Base-by-base conservation (phyloP, 2,797 vertebrate genomes). In the Rallus crepitans region DNA sequence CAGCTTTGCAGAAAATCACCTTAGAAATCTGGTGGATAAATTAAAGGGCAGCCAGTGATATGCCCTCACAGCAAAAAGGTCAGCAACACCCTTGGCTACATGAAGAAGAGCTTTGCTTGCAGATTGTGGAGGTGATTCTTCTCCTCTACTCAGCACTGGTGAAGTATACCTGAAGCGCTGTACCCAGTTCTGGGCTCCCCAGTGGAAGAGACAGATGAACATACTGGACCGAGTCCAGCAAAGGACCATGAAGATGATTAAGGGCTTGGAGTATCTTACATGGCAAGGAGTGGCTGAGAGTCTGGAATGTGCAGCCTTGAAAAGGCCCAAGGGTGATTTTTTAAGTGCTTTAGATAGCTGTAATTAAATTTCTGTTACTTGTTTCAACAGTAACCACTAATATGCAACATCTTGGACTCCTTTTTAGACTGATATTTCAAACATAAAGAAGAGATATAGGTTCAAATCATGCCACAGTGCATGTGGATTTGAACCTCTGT, bases 321-420 rank as follows among this genome's bases (percentile, higher is more conserved):
- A 60, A 47, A 78, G 21, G 53, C 3, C 25, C 10, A 31, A 0
- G 2, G 4, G 2, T 7, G 5, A 33, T 39, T 4, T 79, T 75
- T 17, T 16, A 66, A 86, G 50, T 63, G 19, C 9, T 75, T 78
- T 47, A 61, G 60, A 81, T 48, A 37, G 3, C 6, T 94, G 12
- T 45, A 47, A 69, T 69, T 68, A 33, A 33, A n/a, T 83, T 77
- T 72, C 47, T 48, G 33, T 77, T 35, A 42, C 4, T 28, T 42
- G 31, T 9, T 89, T 84, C 31, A 50, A 30, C 15, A 63, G 31
- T 73, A 94, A 39, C 12, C 53, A 59, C 8, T 35, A 27, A 20
- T 24, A 48, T 12, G 21, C 10, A 82, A 75, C 7, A 45, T 59
- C 78, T 63, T 15, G 64, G 25, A 15, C 8, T 79, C 40, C 27